These are phyloP conservation scores for Pelmatolapia mariae DNA, from an alignment of 2,113 vertebrate species.

Conservation along the genomic window DNA sequence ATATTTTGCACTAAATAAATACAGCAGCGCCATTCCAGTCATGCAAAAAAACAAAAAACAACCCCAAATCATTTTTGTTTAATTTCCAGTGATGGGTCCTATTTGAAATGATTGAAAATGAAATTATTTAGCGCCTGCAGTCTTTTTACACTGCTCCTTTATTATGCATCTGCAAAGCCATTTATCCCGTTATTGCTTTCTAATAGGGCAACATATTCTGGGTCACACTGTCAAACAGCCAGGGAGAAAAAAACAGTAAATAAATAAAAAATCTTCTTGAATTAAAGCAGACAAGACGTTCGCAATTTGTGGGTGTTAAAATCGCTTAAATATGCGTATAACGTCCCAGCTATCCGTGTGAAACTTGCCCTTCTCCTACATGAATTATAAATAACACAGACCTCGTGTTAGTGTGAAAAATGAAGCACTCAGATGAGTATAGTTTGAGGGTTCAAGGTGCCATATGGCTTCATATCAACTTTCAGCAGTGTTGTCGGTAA, in stretches of 20 bases:
- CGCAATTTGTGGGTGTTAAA: slow-evolving; percentile 19
- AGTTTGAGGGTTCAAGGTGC: slow-evolving; percentile 10
- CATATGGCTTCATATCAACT: slow-evolving; percentile 46
- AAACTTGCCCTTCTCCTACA: slow-evolving; percentile 19
- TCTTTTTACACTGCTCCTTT: slow-evolving; percentile 1
- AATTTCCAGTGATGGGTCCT: slow-evolving; percentile 32
- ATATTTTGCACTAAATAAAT: background rate
- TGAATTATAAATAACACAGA: slow-evolving; percentile 51
- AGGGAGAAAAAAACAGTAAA: background rate
- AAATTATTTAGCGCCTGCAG: slow-evolving; percentile 32
- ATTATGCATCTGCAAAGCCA: slow-evolving; percentile 22
- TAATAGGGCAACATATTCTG: slow-evolving; percentile 33
- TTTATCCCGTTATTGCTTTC: slow-evolving; percentile 39
- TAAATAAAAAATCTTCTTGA: background rate
- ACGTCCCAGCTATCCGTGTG: background rate
- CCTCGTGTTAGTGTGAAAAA: slow-evolving; percentile 30
- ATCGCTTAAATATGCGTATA: slow-evolving; percentile 47
- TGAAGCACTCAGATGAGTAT: slow-evolving; percentile 20
- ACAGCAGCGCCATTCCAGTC: background rate
- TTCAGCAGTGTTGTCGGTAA: slow-evolving; percentile 14
- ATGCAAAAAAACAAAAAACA: background rate
- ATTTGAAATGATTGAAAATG: slow-evolving; percentile 39
- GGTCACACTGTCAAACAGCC: slow-evolving; percentile 34
- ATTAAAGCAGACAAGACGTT: background rate
- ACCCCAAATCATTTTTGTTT: background rate